Evolutionary conservation across 2,113 vertebrate genomes (phyloP), one percentile per base, ranked within the genome.

Genomic region (Takifugu bimaculatus): DNA sequence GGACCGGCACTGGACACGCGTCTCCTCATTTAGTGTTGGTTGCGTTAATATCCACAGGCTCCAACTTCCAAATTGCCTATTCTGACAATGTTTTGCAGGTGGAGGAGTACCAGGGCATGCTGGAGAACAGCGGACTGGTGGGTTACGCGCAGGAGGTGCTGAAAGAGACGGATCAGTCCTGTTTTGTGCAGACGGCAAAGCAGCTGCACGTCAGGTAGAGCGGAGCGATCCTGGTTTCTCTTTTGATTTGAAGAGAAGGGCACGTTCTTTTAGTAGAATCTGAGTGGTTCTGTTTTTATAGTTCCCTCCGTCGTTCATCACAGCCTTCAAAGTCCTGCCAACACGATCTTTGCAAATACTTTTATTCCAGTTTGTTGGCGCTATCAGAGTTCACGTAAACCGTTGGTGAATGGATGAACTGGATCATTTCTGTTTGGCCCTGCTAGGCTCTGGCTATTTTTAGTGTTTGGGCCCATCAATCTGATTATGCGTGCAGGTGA

Each of bases 131-230:
- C 4, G 97, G 97, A 2, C 91, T 99, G 0, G 95, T 99, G 56
- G 97, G 97, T 54, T 98, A 97, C 2, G 97, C 97, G 14, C 97
- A 98, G 77, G 97, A 99, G 83, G 97, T 99, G 26, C 92, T 99
- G 63, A 98, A 98, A 67, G 97, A 99, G 88, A 96, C 94, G 0
- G 96, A 99, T 56, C 96, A 95, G 29, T 98, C 96, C 47, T 98
- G 95, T 82, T 99, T 99, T 28, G 96, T 99, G 26, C 96, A 98
- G 91, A 97, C 94, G 1, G 97, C 97, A 14, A 98, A 97, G 73
- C 97, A 97, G 47, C 94, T 99, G 26, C 95, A 98, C 60, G 68
- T 87, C 78, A 96, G 97, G 97, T 99, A 91, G 13, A 60, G 12
- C 49, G 15, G 12, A 11, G 14, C 13, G 44, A 44, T 4, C 5